Evolutionary conservation across 2,888 invertebrate genomes (phyloP), one percentile per base, ranked within the genome.

Genomic region (Calliopum simillimum): DNA sequence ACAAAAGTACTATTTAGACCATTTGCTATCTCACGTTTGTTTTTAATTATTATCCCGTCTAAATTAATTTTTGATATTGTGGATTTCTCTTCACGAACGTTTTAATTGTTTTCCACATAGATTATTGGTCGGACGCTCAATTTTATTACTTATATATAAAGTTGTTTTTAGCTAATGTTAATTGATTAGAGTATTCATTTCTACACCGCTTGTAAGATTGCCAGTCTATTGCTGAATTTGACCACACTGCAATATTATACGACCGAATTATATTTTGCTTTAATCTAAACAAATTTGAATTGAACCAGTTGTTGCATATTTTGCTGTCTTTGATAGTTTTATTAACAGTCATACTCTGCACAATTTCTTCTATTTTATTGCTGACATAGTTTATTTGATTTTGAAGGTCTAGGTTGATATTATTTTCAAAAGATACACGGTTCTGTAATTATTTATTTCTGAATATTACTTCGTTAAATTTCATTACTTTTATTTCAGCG

Each of bases 401-500:
- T 49, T 49, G 49, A 49, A 49, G n/a, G 49, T 49, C 49, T 14
- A 49, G 1, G 49, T 14, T 49, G 8, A 3, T 2, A 1, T 49
- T 49, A 49, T 49, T 49, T 49, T 49, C n/a, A 16, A 49, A 49
- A 49, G 49, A 49, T 14, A n/a, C 5, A 14, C 8, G 49, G 14
- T 49, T 49, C 19, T 49, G 49, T 16, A 14, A 14, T 49, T 16
- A 49, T 49, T 49, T 49, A 49, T 49, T 49, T 49, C 49, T 49
- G 49, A 49, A 49, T 49, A 49, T 16, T 16, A 49, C 49, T 49
- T 49, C 49, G 49, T 49, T 49, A 49, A 49, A 49, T 49, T 49
- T 49, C 5, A 49, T 49, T 49, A 11, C 6, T 49, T 49, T 49
- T 49, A 49, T 49, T 49, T 49, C 49, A 49, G 49, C 49, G 8